phyloP scores from a whole-genome alignment of 1,140 invertebrate genomes.

The Ganaspis sp. region DNA sequence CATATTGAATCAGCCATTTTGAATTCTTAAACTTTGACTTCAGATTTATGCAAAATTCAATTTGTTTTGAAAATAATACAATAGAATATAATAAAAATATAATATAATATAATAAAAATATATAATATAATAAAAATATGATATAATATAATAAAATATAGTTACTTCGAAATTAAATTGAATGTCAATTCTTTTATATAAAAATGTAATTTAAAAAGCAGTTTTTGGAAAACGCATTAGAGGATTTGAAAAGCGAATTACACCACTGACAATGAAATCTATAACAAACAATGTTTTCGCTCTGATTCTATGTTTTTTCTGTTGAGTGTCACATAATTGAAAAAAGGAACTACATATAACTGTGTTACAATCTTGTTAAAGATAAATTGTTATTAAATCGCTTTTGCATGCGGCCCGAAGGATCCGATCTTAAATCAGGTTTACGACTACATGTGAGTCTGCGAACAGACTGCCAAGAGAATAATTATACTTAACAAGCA shows the following conservation, averaged over 20 bases:
- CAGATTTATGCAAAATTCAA: too few relatives aligned
- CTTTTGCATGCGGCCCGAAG: slow-evolving; percentile 58
- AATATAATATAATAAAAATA: too few relatives aligned
- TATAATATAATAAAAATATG: too few relatives aligned
- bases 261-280: not conserved
- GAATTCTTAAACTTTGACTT: too few relatives aligned
- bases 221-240: not conserved
- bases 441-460: slow-evolving; percentile 32
- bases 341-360: not conserved
- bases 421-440: slow-evolving; percentile 44
- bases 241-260: slow-evolving; percentile 10
- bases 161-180: too few relatives aligned
- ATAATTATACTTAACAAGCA: slow-evolving; percentile 14
- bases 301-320: not conserved
- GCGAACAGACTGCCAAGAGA: slow-evolving; percentile 5
- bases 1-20: too few relatives aligned
- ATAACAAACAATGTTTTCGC: not conserved
- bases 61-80: too few relatives aligned
- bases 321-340: not conserved
- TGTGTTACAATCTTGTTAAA: slow-evolving; percentile 18
- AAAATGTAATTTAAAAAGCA: not conserved
- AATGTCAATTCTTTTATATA: too few relatives aligned
- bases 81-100: too few relatives aligned
- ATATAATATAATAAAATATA: too few relatives aligned
- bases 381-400: slow-evolving; percentile 50